phyloP scores from a whole-genome alignment of 2,113 vertebrate species.

The Dunckerocampus dactyliophorus region DNA sequence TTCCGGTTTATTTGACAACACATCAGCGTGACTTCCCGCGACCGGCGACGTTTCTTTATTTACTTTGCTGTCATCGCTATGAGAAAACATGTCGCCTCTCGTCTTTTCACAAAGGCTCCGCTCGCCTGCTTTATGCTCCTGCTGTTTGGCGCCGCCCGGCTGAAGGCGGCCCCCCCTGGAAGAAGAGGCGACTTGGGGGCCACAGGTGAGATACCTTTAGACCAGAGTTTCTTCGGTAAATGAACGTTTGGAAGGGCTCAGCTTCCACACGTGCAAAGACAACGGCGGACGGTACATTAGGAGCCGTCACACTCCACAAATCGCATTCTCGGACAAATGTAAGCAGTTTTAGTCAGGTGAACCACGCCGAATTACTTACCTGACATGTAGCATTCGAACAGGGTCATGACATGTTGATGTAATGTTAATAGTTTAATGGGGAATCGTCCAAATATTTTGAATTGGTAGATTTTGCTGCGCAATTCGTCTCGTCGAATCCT shows the following conservation, averaged over 20 bases:
- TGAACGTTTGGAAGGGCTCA: neutral
- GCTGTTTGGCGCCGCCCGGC: neutral
- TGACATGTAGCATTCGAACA: neutral
- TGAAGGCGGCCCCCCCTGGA: constrained; percentile 36
- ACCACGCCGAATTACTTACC: constrained; percentile 1
- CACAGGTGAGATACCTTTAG: constrained; percentile 48
- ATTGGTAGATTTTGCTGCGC: neutral
- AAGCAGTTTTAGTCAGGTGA: rapidly evolving
- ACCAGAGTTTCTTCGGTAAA: rapidly evolving
- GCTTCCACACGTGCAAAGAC: neutral
- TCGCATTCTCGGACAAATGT: neutral
- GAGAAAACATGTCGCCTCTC: too few relatives aligned
- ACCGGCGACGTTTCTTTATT: neutral
- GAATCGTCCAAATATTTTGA: neutral
- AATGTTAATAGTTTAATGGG: neutral
- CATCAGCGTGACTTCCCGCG: constrained; percentile 1
- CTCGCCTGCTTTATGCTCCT: constrained; percentile 7
- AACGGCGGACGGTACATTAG: too few relatives aligned
- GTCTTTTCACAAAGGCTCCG: neutral
- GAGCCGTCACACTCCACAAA: neutral
- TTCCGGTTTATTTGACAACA: constrained; percentile 37
- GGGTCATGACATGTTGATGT: too few relatives aligned
- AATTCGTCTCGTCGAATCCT: neutral
- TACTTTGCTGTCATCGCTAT: neutral
- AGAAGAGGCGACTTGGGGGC: constrained; percentile 24